Evolutionary conservation across 2,888 invertebrate genomes (phyloP).

Genomic region (Lasioglossum morio): DNA sequence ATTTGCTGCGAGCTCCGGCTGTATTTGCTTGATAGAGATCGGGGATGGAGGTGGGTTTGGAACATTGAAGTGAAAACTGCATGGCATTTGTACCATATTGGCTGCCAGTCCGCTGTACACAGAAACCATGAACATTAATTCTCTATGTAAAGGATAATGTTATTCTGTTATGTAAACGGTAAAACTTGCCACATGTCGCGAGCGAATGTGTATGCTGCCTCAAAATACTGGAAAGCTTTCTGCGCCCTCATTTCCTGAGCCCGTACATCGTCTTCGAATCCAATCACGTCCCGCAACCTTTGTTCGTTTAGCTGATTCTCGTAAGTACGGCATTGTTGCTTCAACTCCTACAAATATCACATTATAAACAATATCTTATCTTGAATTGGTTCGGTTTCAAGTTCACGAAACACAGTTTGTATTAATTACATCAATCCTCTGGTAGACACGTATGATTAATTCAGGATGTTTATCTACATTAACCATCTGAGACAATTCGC

Average conservation of each 20-base stretch:
- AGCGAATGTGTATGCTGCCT: slow-evolving; percentile 76
- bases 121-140: not conserved
- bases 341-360: slow-evolving; percentile 68
- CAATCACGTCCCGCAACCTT: slow-evolving; percentile 69
- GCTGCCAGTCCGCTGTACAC: slow-evolving; percentile 74
- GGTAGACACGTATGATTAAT: slow-evolving; percentile 60
- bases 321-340: slow-evolving; percentile 64
- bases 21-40: slow-evolving; percentile 66
- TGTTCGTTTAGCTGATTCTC: slow-evolving; percentile 61
- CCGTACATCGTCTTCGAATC: slow-evolving; percentile 51
- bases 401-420: not conserved
- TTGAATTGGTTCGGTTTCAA: not conserved
- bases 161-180: not conserved
- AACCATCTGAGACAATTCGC: slow-evolving; percentile 76
- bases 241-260: slow-evolving; percentile 72
- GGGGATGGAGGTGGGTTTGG: slow-evolving; percentile 60
- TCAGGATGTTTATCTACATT: slow-evolving; percentile 71
- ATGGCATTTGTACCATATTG: slow-evolving; percentile 71
- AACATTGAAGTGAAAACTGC: slow-evolving; percentile 70
- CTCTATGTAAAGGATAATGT: not conserved
- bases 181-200: slow-evolving; percentile 76
- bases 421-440: slow-evolving; percentile 72
- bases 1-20: slow-evolving; percentile 74
- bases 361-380: not conserved
- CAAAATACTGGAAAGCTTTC: slow-evolving; percentile 76